Conservation (phyloP, 2,113 vertebrate species). For the Macrotus californicus region DNA sequence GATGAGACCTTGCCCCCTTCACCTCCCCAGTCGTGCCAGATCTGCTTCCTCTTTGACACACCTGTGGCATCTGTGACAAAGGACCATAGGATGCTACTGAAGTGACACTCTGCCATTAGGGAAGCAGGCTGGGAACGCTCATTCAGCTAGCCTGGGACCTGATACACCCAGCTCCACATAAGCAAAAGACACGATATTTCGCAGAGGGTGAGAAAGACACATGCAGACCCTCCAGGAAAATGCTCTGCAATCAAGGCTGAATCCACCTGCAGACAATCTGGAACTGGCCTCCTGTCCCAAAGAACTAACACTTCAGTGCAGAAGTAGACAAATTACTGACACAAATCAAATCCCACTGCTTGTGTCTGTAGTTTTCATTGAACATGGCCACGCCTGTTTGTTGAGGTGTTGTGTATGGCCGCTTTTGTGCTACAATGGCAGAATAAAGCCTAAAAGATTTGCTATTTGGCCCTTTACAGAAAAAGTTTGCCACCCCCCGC, state of each 20-base stretch:
- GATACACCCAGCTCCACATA: neutral
- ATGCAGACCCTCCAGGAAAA: neutral
- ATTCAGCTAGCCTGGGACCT: neutral
- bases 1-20: neutral
- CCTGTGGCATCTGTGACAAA: neutral
- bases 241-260: neutral
- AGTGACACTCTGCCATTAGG: neutral
- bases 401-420: neutral
- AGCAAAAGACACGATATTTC: neutral
- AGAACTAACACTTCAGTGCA: neutral
- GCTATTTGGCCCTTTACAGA: neutral
- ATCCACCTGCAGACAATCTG: neutral
- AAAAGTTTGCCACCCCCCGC: neutral
- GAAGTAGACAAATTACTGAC: neutral
- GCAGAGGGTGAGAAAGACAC: neutral
- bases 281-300: neutral
- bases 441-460: neutral
- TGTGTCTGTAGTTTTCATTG: neutral
- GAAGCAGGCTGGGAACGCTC: neutral
- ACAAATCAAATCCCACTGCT: neutral
- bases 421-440: neutral
- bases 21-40: rapidly evolving
- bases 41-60: neutral
- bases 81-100: neutral
- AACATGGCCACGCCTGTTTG: neutral